A percentile compares a stretch with the other conserved stretches of the same genome.
phyloP scores from a whole-genome alignment of 1,140 invertebrate genomes.

The Drosophila kanapiae region DNA sequence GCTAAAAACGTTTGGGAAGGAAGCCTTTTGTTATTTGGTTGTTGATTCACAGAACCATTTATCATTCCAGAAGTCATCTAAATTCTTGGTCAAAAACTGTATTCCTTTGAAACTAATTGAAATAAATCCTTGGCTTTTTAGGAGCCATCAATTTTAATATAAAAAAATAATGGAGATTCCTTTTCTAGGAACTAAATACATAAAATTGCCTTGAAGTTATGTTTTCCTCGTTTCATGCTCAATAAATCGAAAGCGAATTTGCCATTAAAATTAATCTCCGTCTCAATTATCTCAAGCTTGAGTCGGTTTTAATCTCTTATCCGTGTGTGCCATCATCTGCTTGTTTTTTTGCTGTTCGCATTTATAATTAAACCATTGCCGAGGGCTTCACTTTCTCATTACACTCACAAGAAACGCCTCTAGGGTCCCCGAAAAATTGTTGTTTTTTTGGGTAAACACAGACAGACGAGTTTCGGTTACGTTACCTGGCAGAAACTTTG shows the following conservation, averaged over 20 bases:
- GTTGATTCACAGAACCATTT: slow-evolving; percentile 3
- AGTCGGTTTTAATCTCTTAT: slow-evolving; percentile 27
- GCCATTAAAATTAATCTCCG: slow-evolving; percentile 35
- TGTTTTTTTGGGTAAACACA: slow-evolving; percentile 22
- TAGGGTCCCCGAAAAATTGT: slow-evolving; percentile 16
- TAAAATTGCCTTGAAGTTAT: no score
- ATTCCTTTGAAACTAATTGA: not conserved
- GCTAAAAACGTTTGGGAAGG: not conserved
- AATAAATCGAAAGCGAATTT: slow-evolving; percentile 6
- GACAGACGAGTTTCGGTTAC: slow-evolving; percentile 13
- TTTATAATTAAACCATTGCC: slow-evolving; percentile 66
- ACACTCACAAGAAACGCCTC: slow-evolving; percentile 24
- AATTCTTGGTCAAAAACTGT: not conserved
- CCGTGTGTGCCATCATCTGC: slow-evolving; percentile 7
- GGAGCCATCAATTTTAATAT: not conserved
- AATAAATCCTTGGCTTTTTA: not conserved
- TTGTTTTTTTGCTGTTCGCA: slow-evolving; percentile 34
- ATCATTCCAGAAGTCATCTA: not conserved
- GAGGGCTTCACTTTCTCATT: slow-evolving; percentile 55
- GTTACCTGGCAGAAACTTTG: slow-evolving; percentile 18
- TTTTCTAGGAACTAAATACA: not conserved
- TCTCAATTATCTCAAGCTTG: slow-evolving; percentile 25
- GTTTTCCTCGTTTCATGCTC: slow-evolving; percentile 16
- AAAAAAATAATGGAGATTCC: not conserved
- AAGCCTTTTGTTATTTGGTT: slow-evolving; percentile 4